These are phyloP conservation scores for Oceanodroma leucorhoa DNA, from an alignment of 2,797 vertebrate species.

Conservation along the genomic window DNA sequence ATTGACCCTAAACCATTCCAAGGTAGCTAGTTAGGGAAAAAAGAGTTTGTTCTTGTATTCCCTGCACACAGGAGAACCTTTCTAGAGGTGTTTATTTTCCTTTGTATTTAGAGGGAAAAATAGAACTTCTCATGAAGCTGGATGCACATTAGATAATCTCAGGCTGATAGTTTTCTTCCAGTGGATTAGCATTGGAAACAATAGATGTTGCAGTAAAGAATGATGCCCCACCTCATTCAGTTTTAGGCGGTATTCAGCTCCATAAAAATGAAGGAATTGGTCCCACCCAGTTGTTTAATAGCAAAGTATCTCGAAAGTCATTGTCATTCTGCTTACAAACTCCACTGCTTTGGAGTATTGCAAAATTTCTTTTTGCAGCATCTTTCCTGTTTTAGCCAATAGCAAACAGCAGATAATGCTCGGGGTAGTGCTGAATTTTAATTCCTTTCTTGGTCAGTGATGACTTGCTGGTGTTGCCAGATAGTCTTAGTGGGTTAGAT, in stretches of 20 bases:
- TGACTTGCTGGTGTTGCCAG: constrained; percentile 11
- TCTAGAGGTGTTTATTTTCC: background rate
- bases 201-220: background rate
- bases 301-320: background rate
- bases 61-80: background rate
- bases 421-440: constrained; percentile 25
- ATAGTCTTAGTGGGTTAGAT: background rate
- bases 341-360: background rate
- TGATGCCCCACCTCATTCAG: background rate
- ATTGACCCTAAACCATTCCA: background rate
- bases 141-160: background rate
- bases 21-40: background rate
- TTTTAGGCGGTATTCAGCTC: background rate
- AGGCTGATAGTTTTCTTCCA: background rate
- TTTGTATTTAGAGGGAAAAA: background rate
- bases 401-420: background rate
- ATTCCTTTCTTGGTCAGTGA: background rate
- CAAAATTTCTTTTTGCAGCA: background rate
- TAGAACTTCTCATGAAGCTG: background rate
- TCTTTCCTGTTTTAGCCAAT: background rate
- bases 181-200: background rate
- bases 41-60: background rate
- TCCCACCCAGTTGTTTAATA: background rate
- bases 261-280: background rate
- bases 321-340: background rate